Base-by-base conservation (phyloP, 2,888 invertebrate genomes). In the Andrena praecox region DNA sequence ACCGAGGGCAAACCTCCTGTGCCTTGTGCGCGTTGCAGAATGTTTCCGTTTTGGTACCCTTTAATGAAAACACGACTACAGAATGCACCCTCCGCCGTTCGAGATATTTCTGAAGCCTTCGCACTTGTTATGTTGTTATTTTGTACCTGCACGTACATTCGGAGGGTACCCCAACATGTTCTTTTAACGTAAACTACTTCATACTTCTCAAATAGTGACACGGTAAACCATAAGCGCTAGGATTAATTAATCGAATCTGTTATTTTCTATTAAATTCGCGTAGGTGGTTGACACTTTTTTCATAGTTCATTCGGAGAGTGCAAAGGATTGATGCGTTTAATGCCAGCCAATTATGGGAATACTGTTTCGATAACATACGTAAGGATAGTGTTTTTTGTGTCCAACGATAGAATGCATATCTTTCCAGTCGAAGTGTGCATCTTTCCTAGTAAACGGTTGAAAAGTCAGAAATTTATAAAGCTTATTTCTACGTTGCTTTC, bases 1-100 rank as follows among this genome's bases (percentile, higher is more conserved):
- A 77, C 33, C 29, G 78, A 66, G 70, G 68, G 70, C 78, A 82
- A 76, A 52, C 77, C 77, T 82, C 78, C 24, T 78, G 82, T 84
- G 84, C 82, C 82, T 84, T 84, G 78, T 72, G 71, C 69, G 74
- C 66, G 72, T 59, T 35, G 59, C 16, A 10, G 68, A 66, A 68
- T 48, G 31, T 27, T 48, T 74, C 56, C 68, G 48, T 52, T 74
- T 74, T 71, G 27, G 12, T 62, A 60, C 42, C 69, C 5, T 62
- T 72, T 50, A 59, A 67, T 35, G 63, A 48, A 68, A 76, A 71
- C 16, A 12, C 54, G 12, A 59, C 27, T 69, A 60, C 29, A 71
- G 67, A 62, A n/a, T 68, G 24, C 59, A 62, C 52, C n/a, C 7
- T 42, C 52, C 24, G n/a, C 24, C 8, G 8, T 73, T 63, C 12